These are phyloP conservation scores for Dipodomys stephensi DNA, from an alignment of 2,113 vertebrate species.

Conservation along the genomic window DNA sequence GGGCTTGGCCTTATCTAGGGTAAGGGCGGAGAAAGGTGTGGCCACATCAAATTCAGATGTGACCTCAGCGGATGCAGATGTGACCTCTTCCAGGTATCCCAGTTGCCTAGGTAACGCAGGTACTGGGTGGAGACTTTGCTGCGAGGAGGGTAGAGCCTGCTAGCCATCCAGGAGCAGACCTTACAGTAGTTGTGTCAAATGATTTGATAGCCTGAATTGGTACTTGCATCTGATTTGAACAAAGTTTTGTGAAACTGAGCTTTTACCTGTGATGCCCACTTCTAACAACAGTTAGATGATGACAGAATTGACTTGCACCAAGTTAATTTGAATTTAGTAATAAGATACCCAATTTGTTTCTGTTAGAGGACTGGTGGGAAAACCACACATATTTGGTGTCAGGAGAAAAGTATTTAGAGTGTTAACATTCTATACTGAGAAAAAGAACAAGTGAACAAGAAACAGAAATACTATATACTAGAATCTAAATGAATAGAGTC, in stretches of 20 bases:
- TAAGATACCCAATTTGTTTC: neutral
- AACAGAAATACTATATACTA: neutral
- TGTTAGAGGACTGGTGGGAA: neutral
- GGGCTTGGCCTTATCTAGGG: too few species aligned
- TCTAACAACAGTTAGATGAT: too few species aligned
- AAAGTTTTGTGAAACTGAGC: neutral
- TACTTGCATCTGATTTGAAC: neutral
- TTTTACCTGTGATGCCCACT: neutral
- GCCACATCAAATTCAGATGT: too few species aligned
- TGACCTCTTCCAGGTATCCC: too few species aligned
- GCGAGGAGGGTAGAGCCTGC: too few species aligned
- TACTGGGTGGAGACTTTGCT: too few species aligned
- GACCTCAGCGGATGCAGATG: too few species aligned
- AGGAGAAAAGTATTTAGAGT: neutral
- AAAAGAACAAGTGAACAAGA: neutral
- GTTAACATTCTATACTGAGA: neutral
- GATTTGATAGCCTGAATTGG: too few species aligned
- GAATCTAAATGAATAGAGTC: neutral
- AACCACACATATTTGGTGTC: neutral
- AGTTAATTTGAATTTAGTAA: neutral
- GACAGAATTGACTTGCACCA: neutral
- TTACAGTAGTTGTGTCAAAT: neutral
- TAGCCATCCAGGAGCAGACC: too few species aligned
- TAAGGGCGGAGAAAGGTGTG: too few species aligned
- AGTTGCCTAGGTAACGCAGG: too few species aligned